phyloP scores from a whole-genome alignment of 2,113 vertebrate species.

The Phrynosoma blainvillii region DNA sequence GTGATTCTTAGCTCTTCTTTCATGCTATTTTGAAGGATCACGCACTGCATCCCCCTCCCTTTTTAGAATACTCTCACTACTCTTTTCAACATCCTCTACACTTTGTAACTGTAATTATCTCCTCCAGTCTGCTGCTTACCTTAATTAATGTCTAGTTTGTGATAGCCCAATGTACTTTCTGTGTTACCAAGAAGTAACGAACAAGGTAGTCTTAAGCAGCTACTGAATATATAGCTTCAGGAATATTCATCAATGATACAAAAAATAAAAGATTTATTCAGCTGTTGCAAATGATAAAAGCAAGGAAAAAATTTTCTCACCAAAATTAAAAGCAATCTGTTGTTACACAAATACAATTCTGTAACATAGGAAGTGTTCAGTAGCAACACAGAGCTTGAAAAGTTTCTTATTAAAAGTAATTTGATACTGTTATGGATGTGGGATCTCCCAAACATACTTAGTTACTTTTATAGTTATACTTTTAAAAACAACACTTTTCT shows the following conservation, averaged over 20 bases:
- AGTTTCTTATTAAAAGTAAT: not conserved
- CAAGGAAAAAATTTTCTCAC: not conserved
- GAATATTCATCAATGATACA: conserved; percentile 31
- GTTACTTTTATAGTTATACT: not conserved
- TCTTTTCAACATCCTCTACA: conserved; percentile 51
- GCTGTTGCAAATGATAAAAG: conserved; percentile 28
- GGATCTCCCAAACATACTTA: too few species aligned
- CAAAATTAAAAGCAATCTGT: not conserved
- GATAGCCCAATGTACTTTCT: conserved; percentile 59
- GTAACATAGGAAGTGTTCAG: not conserved
- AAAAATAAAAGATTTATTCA: conserved; percentile 28
- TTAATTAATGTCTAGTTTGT: conserved; percentile 72
- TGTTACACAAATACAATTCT: conserved; percentile 5
- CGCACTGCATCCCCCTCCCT: not conserved
- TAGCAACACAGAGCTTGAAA: not conserved
- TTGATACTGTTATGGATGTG: too few species aligned
- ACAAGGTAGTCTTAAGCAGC: conserved; percentile 38
- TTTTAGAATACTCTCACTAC: conserved; percentile 42
- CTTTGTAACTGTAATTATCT: conserved; percentile 56
- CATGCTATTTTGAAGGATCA: conserved; percentile 33
- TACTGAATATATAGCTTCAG: conserved; percentile 47
- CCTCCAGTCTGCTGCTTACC: conserved; percentile 52
- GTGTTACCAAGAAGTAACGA: conserved; percentile 57
- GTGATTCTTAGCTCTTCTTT: conserved; percentile 34
- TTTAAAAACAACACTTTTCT: not conserved